phyloP scores from a whole-genome alignment of 2,888 invertebrate genomes.

The Ganaspis brasiliensis region DNA sequence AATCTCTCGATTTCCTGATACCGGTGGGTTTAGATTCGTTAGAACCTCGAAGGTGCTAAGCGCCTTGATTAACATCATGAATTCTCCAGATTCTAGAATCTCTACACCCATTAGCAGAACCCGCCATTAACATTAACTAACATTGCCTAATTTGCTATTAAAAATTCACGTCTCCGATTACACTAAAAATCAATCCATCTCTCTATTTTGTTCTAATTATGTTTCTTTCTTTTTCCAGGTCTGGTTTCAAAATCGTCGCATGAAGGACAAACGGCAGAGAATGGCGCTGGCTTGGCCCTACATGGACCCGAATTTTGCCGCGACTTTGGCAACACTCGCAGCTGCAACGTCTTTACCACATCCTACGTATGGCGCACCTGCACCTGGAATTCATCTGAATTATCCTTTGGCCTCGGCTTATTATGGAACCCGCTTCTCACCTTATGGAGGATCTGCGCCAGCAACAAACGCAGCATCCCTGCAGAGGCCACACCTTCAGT shows the following conservation, averaged over 20 bases:
- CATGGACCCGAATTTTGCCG: slow-evolving; percentile 96
- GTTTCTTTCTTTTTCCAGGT: slow-evolving; percentile 84
- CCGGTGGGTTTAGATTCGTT: slow-evolving; percentile 70
- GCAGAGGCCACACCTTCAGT: slow-evolving; percentile 82
- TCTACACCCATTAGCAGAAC: slow-evolving; percentile 42
- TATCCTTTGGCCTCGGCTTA: slow-evolving; percentile 82
- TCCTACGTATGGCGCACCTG: slow-evolving; percentile 79
- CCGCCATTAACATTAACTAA: slow-evolving; percentile 7
- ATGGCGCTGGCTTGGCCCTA: slow-evolving; percentile 98
- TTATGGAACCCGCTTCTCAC: slow-evolving; percentile 83
- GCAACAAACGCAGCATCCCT: slow-evolving; percentile 81
- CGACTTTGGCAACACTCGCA: slow-evolving; percentile 90
- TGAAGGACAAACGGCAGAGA: slow-evolving; percentile 98
- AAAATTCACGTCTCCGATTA: too few species aligned
- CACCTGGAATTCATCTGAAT: slow-evolving; percentile 82
- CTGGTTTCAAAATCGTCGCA: slow-evolving; percentile 98
- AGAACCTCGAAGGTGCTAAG: slow-evolving; percentile 70
- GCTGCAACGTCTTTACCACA: slow-evolving; percentile 83
- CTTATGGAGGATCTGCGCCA: slow-evolving; percentile 82
- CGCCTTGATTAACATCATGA: slow-evolving; percentile 69
- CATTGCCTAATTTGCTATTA: slow-evolving; percentile 21
- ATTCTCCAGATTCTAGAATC: slow-evolving; percentile 47
- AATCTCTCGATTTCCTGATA: slow-evolving; percentile 68
- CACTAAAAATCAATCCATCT: too few species aligned
- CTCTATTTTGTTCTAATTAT: background rate